phyloP scores from a whole-genome alignment of 2,797 vertebrate genomes.

The Onychomys torridus region DNA sequence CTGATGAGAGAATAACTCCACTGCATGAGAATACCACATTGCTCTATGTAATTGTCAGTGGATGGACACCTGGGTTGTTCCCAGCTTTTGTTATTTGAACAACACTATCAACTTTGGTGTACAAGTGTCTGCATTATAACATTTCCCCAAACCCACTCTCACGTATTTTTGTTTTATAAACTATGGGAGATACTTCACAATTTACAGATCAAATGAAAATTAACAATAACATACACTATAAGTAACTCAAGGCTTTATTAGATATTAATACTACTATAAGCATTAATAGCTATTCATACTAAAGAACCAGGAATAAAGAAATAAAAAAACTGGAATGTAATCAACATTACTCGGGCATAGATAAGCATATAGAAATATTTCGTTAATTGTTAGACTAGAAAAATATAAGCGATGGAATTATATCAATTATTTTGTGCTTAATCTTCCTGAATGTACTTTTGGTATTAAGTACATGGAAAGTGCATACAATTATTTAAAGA shows the following conservation, averaged over 20 bases:
- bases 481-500: slow-evolving; percentile 37
- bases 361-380: slow-evolving; percentile 39
- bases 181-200: slow-evolving; percentile 46
- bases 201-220: slow-evolving; percentile 59
- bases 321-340: slow-evolving; percentile 41
- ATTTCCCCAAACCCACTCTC: slow-evolving; percentile 30
- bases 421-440: slow-evolving; percentile 59
- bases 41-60: not conserved
- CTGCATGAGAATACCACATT: not conserved
- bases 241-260: slow-evolving; percentile 64
- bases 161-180: slow-evolving; percentile 49
- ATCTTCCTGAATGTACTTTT: slow-evolving; percentile 59
- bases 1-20: not conserved
- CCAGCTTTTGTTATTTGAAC: slow-evolving; percentile 5
- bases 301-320: slow-evolving; percentile 61
- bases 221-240: slow-evolving; percentile 51
- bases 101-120: not conserved
- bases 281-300: slow-evolving; percentile 59
- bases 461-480: slow-evolving; percentile 55
- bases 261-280: too few species aligned
- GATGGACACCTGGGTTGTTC: not conserved
- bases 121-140: not conserved
- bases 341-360: not conserved
- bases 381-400: slow-evolving; percentile 59
- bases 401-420: slow-evolving; percentile 65